These are phyloP conservation scores for Zosterops pallidus DNA, from an alignment of 2,113 vertebrate species.

Conservation along the genomic window DNA sequence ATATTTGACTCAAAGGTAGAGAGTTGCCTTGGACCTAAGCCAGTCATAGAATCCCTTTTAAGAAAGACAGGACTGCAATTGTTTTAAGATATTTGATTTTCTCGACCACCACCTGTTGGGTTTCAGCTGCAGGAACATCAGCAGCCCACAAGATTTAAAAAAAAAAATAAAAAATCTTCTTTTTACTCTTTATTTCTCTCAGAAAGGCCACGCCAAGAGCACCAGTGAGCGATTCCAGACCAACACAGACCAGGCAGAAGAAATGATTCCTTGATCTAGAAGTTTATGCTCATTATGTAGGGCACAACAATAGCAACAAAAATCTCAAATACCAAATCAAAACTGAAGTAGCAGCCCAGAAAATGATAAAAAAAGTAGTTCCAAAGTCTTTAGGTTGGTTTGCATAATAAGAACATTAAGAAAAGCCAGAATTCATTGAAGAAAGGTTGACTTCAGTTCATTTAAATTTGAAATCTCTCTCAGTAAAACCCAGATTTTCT, in stretches of 20 bases:
- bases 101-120: neutral
- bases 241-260: neutral
- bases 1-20: slow-evolving; percentile 54
- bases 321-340: neutral
- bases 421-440: neutral
- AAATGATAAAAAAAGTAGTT: neutral
- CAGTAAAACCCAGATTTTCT: neutral
- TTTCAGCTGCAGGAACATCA: neutral
- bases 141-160: neutral
- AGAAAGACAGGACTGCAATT: slow-evolving; percentile 23
- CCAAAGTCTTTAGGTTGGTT: neutral
- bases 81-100: neutral
- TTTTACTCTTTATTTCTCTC: neutral
- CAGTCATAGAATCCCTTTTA: slow-evolving; percentile 53
- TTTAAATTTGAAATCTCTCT: neutral
- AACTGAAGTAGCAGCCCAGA: neutral
- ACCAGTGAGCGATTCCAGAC: neutral
- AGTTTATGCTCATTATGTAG: neutral
- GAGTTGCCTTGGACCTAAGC: slow-evolving; percentile 43
- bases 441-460: neutral
- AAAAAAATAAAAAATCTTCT: neutral
- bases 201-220: neutral
- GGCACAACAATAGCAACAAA: neutral
- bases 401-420: neutral
- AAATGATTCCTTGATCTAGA: neutral